Base-by-base conservation (phyloP, 2,113 vertebrate species). In the Actenoides hombroni region DNA sequence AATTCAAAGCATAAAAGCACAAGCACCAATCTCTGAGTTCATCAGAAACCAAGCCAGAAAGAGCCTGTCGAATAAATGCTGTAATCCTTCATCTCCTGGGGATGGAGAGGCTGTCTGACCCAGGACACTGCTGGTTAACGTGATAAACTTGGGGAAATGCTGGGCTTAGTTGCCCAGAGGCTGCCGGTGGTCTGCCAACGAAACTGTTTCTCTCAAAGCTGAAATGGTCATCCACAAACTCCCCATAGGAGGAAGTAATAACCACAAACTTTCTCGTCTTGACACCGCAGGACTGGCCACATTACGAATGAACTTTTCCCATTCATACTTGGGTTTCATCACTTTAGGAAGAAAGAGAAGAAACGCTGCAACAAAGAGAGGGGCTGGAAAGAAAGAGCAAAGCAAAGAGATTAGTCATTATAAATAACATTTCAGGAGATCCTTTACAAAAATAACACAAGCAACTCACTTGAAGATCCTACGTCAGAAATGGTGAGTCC, bases 301-400 rank as follows among this genome's bases (percentile, higher is more conserved):
- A 29, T 90, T 83, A 88, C 75, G 1, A 95, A 49, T 69, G 69
- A 94, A 73, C 94, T 82, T 92, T 78, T 86, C 94, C 90, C 90
- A 93, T 93, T 96, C 95, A 73, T 81, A 5, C 77, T 86, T 15
- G 10, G 44, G 57, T 97, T 97, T 95, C 94, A 48, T 92, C 94
- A 94, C 51, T 53, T 16, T 25, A 69, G 79, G 70, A 78, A 53
- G 92, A 65, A 92, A 81, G 73, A 71, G 80, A 65, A 84, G 90
- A 86, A 95, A 59, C 2, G 0, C 75, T 88, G 92, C 69, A 86
- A n/a, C 15, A 15, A 13, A 33, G 84, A 73, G 53, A 56, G 69
- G 73, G 75, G 53, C 63, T 85, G 94, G 40, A 68, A 76, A 74
- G 82, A 85, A 61, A 65, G 77, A 80, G 31, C 44, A 28, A 73